phyloP scores from a whole-genome alignment of 2,797 vertebrate species.

The Margarornis squamiger region DNA sequence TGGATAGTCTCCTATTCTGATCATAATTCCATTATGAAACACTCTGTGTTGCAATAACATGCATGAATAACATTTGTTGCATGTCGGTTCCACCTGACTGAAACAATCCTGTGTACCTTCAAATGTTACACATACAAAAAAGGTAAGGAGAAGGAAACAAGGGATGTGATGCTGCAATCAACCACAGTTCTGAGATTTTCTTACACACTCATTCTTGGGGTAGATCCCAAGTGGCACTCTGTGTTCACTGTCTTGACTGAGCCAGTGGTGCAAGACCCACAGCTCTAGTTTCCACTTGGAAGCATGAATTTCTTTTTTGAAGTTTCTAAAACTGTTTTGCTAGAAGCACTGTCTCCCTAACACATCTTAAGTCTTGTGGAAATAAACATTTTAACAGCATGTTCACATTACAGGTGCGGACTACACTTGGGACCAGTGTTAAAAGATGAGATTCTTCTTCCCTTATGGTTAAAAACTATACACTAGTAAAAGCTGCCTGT shows the following conservation, averaged over 20 bases:
- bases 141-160: not conserved
- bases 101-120: not conserved
- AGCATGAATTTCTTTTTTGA: not conserved
- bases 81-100: not conserved
- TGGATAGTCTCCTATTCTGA: not conserved
- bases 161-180: not conserved
- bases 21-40: not conserved
- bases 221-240: not conserved
- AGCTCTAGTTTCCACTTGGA: not conserved
- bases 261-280: fast-evolving
- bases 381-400: fast-evolving
- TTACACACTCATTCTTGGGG: fast-evolving
- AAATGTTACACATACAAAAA: not conserved
- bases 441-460: not conserved
- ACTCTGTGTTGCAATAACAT: not conserved
- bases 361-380: not conserved
- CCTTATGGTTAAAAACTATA: not conserved
- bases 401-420: not conserved
- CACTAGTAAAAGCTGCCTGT: not conserved
- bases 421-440: not conserved
- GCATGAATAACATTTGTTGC: not conserved
- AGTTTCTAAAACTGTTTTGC: not conserved
- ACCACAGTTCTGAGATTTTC: not conserved
- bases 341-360: not conserved
- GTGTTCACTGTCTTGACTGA: not conserved